phyloP scores from a whole-genome alignment of 2,797 vertebrate genomes.

The Decapterus maruadsi region DNA sequence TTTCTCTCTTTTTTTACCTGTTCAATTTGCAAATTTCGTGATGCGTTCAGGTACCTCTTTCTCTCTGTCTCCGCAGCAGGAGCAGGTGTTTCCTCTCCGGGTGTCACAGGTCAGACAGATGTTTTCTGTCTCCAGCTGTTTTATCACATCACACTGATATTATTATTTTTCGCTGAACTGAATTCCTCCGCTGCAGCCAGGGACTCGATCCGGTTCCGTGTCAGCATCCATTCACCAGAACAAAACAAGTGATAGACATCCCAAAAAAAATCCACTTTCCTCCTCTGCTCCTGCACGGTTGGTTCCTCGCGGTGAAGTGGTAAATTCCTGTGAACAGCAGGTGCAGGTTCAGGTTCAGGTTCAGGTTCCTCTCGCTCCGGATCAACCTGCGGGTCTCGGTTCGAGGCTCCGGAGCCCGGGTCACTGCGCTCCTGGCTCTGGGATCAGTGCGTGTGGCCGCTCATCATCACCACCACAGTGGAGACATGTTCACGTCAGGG shows the following conservation, averaged over 20 bases:
- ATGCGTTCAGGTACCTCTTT: constrained; percentile 42
- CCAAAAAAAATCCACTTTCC: constrained; percentile 28
- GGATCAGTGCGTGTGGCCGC: background rate
- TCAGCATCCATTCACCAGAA: constrained; percentile 18
- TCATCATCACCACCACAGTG: too few relatives aligned
- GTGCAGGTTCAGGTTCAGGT: too few relatives aligned
- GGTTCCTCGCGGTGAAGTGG: background rate
- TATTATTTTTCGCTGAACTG: background rate
- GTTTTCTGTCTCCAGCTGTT: constrained; percentile 51
- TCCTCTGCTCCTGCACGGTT: too few relatives aligned
- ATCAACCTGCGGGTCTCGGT: constrained; percentile 32
- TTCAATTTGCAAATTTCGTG: background rate
- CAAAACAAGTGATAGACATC: too few relatives aligned
- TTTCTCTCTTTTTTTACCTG: background rate
- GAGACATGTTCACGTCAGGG: constrained; percentile 1
- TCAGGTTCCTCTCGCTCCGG: constrained; percentile 1
- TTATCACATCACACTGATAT: constrained; percentile 35
- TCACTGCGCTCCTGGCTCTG: background rate
- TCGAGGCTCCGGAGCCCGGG: constrained; percentile 6
- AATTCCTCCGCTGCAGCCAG: background rate
- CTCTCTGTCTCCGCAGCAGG: constrained; percentile 33
- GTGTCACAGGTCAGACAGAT: constrained; percentile 51
- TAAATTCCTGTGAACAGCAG: constrained; percentile 12
- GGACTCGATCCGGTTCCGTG: constrained; percentile 4
- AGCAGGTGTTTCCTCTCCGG: constrained; percentile 41